Evolutionary conservation across 2,888 invertebrate genomes (phyloP).

Genomic region (Chrysolina americana): DNA sequence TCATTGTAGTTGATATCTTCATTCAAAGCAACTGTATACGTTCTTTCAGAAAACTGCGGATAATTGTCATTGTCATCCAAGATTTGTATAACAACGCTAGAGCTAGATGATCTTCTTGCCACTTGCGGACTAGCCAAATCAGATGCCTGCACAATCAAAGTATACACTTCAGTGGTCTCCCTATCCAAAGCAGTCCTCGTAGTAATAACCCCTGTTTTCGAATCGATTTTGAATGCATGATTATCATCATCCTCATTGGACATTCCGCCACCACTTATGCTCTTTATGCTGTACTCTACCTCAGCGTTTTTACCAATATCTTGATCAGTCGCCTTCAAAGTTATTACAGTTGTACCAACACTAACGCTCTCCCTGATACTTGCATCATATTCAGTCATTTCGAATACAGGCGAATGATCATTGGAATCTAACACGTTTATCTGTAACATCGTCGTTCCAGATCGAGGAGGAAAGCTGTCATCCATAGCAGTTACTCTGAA

Average conservation of each 20-base stretch:
- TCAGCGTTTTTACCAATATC: slow-evolving; percentile 93
- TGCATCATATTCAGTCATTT: slow-evolving; percentile 91
- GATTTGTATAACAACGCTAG: slow-evolving; percentile 86
- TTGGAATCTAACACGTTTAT: slow-evolving; percentile 96
- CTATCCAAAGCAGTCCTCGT: slow-evolving; percentile 87
- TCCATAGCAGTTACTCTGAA: slow-evolving; percentile 93
- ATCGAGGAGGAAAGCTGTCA: slow-evolving; percentile 88
- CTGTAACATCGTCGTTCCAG: slow-evolving; percentile 90
- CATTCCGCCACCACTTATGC: slow-evolving; percentile 77
- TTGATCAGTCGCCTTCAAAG: slow-evolving; percentile 74
- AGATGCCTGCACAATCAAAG: slow-evolving; percentile 86
- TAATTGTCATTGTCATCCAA: slow-evolving; percentile 95
- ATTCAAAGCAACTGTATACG: slow-evolving; percentile 88
- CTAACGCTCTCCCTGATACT: slow-evolving; percentile 91
- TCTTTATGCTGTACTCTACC: slow-evolving; percentile 82
- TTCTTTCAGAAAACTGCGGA: slow-evolving; percentile 92
- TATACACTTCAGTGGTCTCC: slow-evolving; percentile 89
- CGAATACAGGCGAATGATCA: slow-evolving; percentile 95
- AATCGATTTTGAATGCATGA: slow-evolving; percentile 88
- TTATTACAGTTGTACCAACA: slow-evolving; percentile 89
- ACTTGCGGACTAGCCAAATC: slow-evolving; percentile 87
- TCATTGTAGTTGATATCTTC: slow-evolving; percentile 91
- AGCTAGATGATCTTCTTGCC: slow-evolving; percentile 84
- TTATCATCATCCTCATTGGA: slow-evolving; percentile 78
- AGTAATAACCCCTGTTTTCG: slow-evolving; percentile 87